Evolutionary conservation across 2,797 vertebrate species (phyloP).

Genomic region (Sebastes paucispinis): DNA sequence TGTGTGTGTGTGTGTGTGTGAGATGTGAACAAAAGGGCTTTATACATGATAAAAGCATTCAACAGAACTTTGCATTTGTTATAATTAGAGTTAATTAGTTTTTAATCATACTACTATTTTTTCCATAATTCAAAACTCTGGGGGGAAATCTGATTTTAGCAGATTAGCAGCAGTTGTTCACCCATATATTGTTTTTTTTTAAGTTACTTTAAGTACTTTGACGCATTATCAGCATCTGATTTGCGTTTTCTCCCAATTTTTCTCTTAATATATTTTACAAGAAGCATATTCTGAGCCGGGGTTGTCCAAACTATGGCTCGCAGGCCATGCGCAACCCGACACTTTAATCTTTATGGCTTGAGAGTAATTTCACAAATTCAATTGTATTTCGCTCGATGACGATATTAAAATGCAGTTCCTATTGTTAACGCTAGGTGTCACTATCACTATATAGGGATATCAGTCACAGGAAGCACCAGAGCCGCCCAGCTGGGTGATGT

Average conservation of each 20-base stretch:
- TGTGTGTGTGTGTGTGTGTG: slow-evolving; percentile 1
- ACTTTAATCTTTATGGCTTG: not conserved
- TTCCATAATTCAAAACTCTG: not conserved
- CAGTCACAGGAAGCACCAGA: not conserved
- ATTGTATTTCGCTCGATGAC: not conserved
- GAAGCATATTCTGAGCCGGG: not conserved
- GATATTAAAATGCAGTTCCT: not conserved
- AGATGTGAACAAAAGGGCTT: not conserved
- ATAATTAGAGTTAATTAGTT: not conserved
- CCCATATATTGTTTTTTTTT: not conserved
- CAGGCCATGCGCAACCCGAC: not conserved
- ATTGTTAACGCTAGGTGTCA: not conserved
- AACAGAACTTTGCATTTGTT: not conserved
- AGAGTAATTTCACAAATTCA: not conserved
- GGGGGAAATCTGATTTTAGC: not conserved
- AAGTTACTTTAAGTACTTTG: not conserved
- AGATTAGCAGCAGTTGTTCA: not conserved
- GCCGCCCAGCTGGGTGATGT: not conserved
- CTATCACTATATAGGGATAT: not conserved
- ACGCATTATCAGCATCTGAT: not conserved
- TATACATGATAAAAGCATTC: not conserved
- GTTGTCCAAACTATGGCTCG: not conserved
- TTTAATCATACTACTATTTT: not conserved
- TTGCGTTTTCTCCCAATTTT: not conserved
- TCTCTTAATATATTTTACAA: not conserved